phyloP scores from a whole-genome alignment of 2,113 vertebrate genomes.

The Cinclus mexicanus region DNA sequence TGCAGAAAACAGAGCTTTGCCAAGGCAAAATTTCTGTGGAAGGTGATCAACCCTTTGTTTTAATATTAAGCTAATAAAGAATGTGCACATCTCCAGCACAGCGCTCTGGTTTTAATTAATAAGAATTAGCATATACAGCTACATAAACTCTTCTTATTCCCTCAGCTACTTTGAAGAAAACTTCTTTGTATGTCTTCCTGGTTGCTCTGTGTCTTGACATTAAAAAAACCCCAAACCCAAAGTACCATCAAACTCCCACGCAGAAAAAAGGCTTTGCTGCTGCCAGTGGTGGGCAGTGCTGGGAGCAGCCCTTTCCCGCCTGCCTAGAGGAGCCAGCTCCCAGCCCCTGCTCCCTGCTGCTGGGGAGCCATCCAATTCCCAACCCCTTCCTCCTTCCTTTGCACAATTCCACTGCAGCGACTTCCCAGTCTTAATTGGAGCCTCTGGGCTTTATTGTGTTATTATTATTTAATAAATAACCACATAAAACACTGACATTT shows the following conservation, averaged over 20 bases:
- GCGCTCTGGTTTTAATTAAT: slow-evolving; percentile 57
- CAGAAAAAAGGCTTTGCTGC: neutral
- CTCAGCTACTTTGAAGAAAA: slow-evolving; percentile 52
- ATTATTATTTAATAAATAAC: slow-evolving; percentile 59
- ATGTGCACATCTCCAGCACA: neutral
- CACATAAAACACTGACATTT: slow-evolving; percentile 48
- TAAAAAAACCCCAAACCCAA: neutral
- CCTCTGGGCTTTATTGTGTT: slow-evolving; percentile 46
- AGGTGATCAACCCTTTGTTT: neutral
- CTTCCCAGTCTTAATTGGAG: slow-evolving; percentile 53
- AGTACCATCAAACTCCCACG: neutral
- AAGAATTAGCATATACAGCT: slow-evolving; percentile 51
- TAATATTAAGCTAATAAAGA: slow-evolving; percentile 46
- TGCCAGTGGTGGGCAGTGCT: neutral
- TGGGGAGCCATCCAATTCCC: slow-evolving; percentile 1
- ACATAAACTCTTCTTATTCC: neutral
- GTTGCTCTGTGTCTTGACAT: neutral
- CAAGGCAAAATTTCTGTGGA: neutral
- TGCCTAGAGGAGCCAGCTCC: neutral
- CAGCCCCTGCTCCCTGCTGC: neutral
- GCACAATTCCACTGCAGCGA: neutral
- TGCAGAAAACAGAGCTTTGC: neutral
- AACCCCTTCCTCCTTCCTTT: neutral
- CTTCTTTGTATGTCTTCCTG: slow-evolving; percentile 8
- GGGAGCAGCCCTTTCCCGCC: neutral